A percentile compares a stretch with the other conserved stretches of the same genome.
These are phyloP conservation scores for Tenualosa thibaudeaui DNA, from an alignment of 2,797 vertebrate species.

Conservation along the genomic window DNA sequence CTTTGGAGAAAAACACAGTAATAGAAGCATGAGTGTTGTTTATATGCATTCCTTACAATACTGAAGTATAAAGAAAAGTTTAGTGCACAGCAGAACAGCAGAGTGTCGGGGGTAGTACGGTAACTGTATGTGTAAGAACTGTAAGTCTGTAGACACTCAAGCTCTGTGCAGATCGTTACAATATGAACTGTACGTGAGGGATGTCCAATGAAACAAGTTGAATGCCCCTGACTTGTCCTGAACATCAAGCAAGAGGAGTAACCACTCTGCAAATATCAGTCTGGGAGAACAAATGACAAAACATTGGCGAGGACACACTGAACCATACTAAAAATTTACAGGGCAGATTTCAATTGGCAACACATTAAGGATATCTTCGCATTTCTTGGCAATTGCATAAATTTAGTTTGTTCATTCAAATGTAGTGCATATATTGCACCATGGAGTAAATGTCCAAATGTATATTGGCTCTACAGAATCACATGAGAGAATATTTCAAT, in stretches of 20 bases:
- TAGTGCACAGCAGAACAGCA: neutral
- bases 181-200: neutral
- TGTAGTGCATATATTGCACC: neutral
- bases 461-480: too few species aligned
- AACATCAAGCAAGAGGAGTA: neutral
- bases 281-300: neutral
- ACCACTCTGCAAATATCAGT: conserved; percentile 1
- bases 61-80: neutral
- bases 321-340: neutral
- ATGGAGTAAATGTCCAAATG: too few species aligned
- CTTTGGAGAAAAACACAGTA: neutral
- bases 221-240: neutral
- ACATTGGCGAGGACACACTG: neutral
- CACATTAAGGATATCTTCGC: neutral
- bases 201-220: neutral
- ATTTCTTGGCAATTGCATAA: neutral
- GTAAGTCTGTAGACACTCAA: neutral
- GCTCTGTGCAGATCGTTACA: neutral
- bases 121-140: neutral
- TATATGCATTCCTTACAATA: neutral
- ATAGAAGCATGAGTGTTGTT: neutral
- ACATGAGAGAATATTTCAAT: too few species aligned
- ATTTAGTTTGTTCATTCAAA: neutral
- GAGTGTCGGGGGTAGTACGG: neutral
- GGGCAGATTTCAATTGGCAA: neutral